A percentile compares a stretch with the other conserved stretches of the same genome.
phyloP scores from a whole-genome alignment of 2,113 vertebrate species.

The Actinemys pallida region DNA sequence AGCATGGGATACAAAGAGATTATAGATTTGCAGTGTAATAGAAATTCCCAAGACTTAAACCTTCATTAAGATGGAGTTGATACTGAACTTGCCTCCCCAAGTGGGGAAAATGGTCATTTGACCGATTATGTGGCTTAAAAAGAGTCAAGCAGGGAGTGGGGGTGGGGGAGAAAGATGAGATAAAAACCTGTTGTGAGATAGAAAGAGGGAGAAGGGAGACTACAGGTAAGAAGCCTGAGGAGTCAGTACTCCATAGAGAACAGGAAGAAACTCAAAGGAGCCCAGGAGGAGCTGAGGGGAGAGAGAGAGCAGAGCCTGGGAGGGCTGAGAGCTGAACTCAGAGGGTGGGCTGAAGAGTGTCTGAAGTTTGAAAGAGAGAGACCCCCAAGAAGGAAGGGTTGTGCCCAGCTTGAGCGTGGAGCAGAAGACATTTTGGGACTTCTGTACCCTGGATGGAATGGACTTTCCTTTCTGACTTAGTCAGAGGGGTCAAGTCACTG shows the following conservation, averaged over 20 bases:
- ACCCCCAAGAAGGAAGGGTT: background rate
- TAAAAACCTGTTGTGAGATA: background rate
- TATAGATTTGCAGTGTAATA: background rate
- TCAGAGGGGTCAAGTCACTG: background rate
- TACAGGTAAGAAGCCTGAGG: background rate
- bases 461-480: background rate
- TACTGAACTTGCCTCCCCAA: background rate
- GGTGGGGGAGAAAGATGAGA: no score
- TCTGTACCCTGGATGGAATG: background rate
- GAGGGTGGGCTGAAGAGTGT: background rate
- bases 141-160: background rate
- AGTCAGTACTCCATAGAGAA: background rate
- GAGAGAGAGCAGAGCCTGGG: background rate
- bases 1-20: background rate
- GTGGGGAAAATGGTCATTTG: background rate
- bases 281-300: background rate
- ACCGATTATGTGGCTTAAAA: background rate
- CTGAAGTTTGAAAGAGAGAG: background rate
- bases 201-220: background rate
- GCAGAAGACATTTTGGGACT: background rate
- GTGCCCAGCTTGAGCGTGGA: background rate
- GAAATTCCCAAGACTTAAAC: no score
- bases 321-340: background rate
- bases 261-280: background rate
- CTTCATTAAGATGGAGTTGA: no score